Evolutionary conservation across 2,888 invertebrate genomes (phyloP).

Genomic region (Deilephila elpenor): DNA sequence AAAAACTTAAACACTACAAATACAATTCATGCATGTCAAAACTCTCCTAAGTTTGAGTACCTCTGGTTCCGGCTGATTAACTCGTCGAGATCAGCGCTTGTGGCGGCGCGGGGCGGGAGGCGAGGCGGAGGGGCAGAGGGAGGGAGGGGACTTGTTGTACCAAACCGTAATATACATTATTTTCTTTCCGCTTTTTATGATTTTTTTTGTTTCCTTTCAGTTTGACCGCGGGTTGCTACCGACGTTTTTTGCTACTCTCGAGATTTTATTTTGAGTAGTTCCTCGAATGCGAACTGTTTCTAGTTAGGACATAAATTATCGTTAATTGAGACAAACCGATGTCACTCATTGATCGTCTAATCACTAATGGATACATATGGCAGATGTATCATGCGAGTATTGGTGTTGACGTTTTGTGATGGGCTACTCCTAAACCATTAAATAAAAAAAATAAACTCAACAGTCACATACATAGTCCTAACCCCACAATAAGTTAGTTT

Average conservation of each 20-base stretch:
- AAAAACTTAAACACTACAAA: neutral
- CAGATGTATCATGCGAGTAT: neutral
- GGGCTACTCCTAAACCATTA: no score
- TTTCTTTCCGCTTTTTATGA: slow-evolving; percentile 62
- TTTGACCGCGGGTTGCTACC: slow-evolving; percentile 28
- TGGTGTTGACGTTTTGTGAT: no score
- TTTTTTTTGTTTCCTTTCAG: slow-evolving; percentile 62
- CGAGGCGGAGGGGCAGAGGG: slow-evolving; percentile 49
- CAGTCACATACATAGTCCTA: no score
- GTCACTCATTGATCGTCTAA: neutral
- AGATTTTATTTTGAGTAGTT: slow-evolving; percentile 17
- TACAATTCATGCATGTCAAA: neutral
- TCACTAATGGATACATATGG: neutral
- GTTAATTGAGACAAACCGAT: neutral
- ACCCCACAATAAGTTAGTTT: no score
- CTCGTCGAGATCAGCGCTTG: slow-evolving; percentile 64
- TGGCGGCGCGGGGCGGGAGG: slow-evolving; percentile 51
- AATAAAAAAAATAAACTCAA: no score
- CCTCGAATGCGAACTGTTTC: neutral
- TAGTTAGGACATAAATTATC: slow-evolving; percentile 8
- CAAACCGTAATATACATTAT: slow-evolving; percentile 70
- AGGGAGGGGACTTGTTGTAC: slow-evolving; percentile 49
- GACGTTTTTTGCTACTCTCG: slow-evolving; percentile 1
- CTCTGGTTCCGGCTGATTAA: slow-evolving; percentile 73
- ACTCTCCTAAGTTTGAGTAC: slow-evolving; percentile 59